Conservation (phyloP, 2,888 invertebrate species). For the Allophyes oxyacanthae region DNA sequence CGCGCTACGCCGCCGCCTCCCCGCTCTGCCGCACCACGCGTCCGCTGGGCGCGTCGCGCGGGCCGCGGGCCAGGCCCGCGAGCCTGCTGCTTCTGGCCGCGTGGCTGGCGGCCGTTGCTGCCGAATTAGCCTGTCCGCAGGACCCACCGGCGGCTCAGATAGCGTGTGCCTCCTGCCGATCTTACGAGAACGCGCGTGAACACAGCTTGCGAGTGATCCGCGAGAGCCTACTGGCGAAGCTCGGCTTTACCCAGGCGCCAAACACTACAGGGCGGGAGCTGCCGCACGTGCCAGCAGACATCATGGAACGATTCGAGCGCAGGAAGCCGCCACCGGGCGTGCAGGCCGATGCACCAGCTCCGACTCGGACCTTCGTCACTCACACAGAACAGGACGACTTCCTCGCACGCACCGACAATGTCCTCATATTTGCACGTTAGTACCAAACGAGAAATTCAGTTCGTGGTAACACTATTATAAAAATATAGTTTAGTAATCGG, state of each 20-base stretch:
- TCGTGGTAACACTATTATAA: constrained; percentile 41
- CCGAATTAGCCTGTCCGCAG: constrained; percentile 81
- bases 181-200: constrained; percentile 89
- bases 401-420: constrained; percentile 91
- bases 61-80: constrained; percentile 89
- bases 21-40: constrained; percentile 89
- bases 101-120: constrained; percentile 84
- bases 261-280: constrained; percentile 90
- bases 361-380: constrained; percentile 85
- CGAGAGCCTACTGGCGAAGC: constrained; percentile 90
- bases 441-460: constrained; percentile 64
- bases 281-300: constrained; percentile 89
- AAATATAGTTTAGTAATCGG: constrained; percentile 40
- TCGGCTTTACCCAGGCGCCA: constrained; percentile 90
- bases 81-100: constrained; percentile 88
- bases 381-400: constrained; percentile 91
- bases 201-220: constrained; percentile 91
- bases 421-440: constrained; percentile 92
- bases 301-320: constrained; percentile 86
- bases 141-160: constrained; percentile 72
- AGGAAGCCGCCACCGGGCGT: constrained; percentile 88
- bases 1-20: constrained; percentile 86
- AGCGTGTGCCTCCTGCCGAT: constrained; percentile 88
- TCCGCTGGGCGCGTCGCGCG: constrained; percentile 88
- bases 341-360: constrained; percentile 90